Evolutionary conservation across 2,888 invertebrate species (phyloP), one percentile per base, ranked within the genome.

Genomic region (Lasius platythorax): DNA sequence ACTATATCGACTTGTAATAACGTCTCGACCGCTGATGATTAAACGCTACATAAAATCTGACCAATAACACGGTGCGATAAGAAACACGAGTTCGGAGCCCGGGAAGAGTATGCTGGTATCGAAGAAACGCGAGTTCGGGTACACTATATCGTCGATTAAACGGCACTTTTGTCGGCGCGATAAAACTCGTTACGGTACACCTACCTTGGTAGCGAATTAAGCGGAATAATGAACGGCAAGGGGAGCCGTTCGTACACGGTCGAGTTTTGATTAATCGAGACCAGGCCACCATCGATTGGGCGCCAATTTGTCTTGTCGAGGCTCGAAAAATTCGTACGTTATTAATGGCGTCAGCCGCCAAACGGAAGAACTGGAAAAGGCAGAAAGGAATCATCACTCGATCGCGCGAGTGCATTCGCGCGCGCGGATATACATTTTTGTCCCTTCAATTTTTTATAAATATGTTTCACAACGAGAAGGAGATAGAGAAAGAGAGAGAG

Each of bases 211-310:
- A 84, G 84, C 81, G 86, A 86, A 86, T 88, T 86, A 89, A 88
- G 66, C 85, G 82, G 70, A 78, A 87, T 89, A 89, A 90, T 79
- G 88, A 90, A 85, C 86, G 86, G 74, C 58, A 61, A 61, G 86
- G 83, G 79, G 68, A 78, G 78, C 68, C 84, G 88, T 89, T 87
- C 85, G 82, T 79, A 85, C 46, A 81, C 89, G 91, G 92, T 91
- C 91, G 89, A 88, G 88, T 92, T 91, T 87, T 91, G 92, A 93
- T 93, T 93, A 92, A 93, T 93, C 88, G 93, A 89, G 90, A 90
- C 85, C 90, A 61, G 86, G 72, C 86, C 85, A 83, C 87, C 85
- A 88, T 85, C 91, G 90, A 91, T 92, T 88, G 89, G 86, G 84
- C 87, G 88, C 87, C 91, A 92, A 93, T 93, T 93, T 92, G 92